Evolutionary conservation across 2,888 invertebrate species (phyloP), one percentile per base, ranked within the genome.

Genomic region (Globia sparganii): DNA sequence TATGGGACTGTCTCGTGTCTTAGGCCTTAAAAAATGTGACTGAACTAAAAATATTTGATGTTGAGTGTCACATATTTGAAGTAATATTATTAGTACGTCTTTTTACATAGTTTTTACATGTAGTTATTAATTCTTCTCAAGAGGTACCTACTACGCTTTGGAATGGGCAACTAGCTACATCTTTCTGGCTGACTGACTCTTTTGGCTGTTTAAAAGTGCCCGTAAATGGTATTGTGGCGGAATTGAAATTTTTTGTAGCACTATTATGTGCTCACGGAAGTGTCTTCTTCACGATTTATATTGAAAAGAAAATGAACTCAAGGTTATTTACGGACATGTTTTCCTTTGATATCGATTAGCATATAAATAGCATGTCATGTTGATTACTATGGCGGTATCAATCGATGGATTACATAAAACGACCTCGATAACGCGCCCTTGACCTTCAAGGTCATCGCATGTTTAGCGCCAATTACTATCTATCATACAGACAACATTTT

Each of bases 1-100:
- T 90, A 90, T 82, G 84, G 89, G 75, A 75, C 71, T 28, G 77
- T 71, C 61, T 86, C 75, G 66, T 78, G 65, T 67, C 53, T 59
- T 65, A 28, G 62, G 56, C 69, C 43, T 78, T 43, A 77, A 46
- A 62, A 72, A 43, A 61, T 37, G 9, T 71, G 37, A 37, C 53
- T 61, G 37, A 49, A n/a, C 13, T 15, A 49, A 28, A 72, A 28
- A 25, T 66, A 72, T 72, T 70, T 46, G 13, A 40, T 15, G 13
- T 31, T 56, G 34, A 43, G 15, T 34, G 76, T 65, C 40, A 40
- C 4, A 40, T 31, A 40, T 49, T 58, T 46, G 18, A 58, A 37
- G 25, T 21, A 59, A 28, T 46, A 40, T 15, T 58, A 74, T 74
- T 28, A 28, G 13, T 40, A 34, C n/a, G 11, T 21, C 1, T 21